Evolutionary conservation across 30 jellyfish, hydroid and myxozoan genomes (phyloP).

Genomic region (Catostylus mosaicus): DNA sequence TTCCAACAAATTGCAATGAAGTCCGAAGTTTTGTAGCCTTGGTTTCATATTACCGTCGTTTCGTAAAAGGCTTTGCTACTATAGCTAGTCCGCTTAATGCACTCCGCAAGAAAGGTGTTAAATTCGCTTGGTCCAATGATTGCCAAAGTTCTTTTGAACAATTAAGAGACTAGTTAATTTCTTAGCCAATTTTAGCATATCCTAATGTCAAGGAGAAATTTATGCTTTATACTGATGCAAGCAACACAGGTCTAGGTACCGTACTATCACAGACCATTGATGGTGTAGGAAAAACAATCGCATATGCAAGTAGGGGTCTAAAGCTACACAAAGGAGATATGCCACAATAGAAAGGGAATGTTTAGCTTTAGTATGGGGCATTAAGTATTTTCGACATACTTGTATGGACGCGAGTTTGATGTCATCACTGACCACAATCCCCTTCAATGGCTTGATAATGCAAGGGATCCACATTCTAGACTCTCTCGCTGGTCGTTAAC

Average conservation of each 20-base stretch:
- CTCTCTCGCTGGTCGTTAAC: slow-evolving; percentile 64
- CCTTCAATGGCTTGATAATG: slow-evolving; percentile 52
- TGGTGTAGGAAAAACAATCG: too few relatives aligned
- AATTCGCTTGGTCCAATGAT: slow-evolving; percentile 42
- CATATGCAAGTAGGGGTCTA: too few relatives aligned
- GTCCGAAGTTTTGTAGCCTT: slow-evolving; percentile 61
- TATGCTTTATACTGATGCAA: slow-evolving; percentile 54
- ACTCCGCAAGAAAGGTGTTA: slow-evolving; percentile 40
- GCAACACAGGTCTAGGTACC: slow-evolving; percentile 53
- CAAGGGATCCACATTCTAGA: slow-evolving; percentile 59
- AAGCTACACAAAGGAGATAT: too few relatives aligned
- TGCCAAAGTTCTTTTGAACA: slow-evolving; percentile 54
- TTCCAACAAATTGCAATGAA: slow-evolving; percentile 31
- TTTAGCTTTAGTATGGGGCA: not conserved
- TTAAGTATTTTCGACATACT: too few relatives aligned
- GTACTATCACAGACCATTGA: too few relatives aligned
- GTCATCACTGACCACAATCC: slow-evolving; percentile 64
- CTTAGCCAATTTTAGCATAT: slow-evolving; percentile 49
- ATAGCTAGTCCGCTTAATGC: slow-evolving; percentile 59
- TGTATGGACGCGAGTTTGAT: too few relatives aligned
- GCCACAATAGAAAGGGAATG: slow-evolving; percentile 35
- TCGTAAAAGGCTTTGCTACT: slow-evolving; percentile 54
- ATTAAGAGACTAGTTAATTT: slow-evolving; percentile 26
- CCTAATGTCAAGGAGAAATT: slow-evolving; percentile 36
- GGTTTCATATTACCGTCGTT: slow-evolving; percentile 37